Evolutionary conservation across 2,888 invertebrate genomes (phyloP).

Genomic region (Aporophyla nigra): DNA sequence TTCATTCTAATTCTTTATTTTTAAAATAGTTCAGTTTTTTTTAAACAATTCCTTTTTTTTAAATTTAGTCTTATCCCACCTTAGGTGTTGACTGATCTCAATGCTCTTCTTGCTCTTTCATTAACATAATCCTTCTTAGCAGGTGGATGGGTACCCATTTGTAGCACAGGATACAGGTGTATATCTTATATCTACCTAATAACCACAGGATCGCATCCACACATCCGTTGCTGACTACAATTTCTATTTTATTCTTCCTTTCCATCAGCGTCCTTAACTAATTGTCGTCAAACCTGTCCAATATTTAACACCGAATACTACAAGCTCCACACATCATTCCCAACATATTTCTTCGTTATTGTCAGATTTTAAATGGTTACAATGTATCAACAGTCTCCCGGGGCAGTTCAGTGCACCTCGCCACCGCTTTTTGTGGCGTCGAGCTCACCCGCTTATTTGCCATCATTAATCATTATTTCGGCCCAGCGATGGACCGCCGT

Average conservation of each 20-base stretch:
- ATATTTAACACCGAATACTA: constrained; percentile 43
- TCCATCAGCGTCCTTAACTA: background rate
- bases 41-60: background rate
- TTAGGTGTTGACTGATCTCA: background rate
- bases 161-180: constrained; percentile 46
- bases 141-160: constrained; percentile 35
- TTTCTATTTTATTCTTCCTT: background rate
- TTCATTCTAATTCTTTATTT: background rate
- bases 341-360: constrained; percentile 62
- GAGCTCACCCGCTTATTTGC: constrained; percentile 90
- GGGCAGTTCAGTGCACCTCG: constrained; percentile 83
- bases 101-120: constrained; percentile 14
- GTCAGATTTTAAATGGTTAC: constrained; percentile 62
- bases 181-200: constrained; percentile 25
- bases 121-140: constrained; percentile 15
- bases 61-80: background rate
- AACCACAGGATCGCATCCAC: background rate
- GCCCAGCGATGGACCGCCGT: constrained; percentile 82
- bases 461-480: constrained; percentile 91
- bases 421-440: constrained; percentile 82
- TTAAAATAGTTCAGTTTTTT: background rate
- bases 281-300: constrained; percentile 33
- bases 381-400: constrained; percentile 66
- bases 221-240: background rate
- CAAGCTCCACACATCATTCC: constrained; percentile 32